These are phyloP conservation scores for Cerastis rubricosa DNA, from an alignment of 2,888 invertebrate genomes.

Conservation along the genomic window DNA sequence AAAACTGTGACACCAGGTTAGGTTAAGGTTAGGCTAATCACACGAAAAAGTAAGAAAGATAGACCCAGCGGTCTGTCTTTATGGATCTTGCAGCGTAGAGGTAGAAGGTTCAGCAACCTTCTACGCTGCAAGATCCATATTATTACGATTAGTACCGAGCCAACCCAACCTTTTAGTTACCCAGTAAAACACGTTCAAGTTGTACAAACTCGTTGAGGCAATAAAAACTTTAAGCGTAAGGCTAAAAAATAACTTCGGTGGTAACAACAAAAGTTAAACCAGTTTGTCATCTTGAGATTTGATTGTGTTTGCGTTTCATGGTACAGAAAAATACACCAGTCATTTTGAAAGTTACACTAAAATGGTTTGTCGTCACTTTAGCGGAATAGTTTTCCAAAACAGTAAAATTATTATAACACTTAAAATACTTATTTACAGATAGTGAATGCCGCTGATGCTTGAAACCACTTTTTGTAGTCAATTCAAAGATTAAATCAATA, in stretches of 20 bases:
- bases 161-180: constrained; percentile 17
- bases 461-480: not conserved
- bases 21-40: no score
- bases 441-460: rapidly evolving
- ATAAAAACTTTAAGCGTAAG: constrained; percentile 61
- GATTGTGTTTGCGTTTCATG: constrained; percentile 23
- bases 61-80: no score
- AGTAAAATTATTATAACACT: not conserved
- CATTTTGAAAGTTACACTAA: constrained; percentile 9
- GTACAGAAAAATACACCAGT: not conserved
- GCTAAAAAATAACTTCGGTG: constrained; percentile 55
- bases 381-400: not conserved
- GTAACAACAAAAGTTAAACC: constrained; percentile 51
- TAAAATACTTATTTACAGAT: not conserved
- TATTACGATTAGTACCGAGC: constrained; percentile 15
- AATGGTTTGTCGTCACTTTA: not conserved
- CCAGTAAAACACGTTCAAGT: constrained; percentile 39
- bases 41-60: no score
- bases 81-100: no score
- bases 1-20: no score
- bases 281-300: constrained; percentile 39
- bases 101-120: no score
- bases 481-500: not conserved
- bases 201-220: constrained; percentile 49
- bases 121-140: not conserved